Percentiles rank a stretch among this genome's conserved stretches.
Evolutionary conservation across 2,888 invertebrate species (phyloP).

Genomic region (Plagodis dolabraria): DNA sequence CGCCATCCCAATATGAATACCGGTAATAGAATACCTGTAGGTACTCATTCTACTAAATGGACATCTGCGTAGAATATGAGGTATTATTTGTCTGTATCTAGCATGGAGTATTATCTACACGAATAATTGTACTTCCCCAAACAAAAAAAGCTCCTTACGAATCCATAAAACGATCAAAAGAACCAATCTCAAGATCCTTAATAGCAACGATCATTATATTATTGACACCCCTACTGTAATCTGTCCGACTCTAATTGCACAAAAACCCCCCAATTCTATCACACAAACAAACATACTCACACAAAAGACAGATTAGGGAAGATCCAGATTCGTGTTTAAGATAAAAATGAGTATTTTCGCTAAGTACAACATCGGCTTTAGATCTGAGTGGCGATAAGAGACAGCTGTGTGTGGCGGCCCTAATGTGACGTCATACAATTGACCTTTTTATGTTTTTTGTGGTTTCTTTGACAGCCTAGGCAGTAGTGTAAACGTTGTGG

Average conservation of each 20-base stretch:
- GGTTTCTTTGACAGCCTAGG: slow-evolving; percentile 19
- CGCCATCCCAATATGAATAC: too few relatives aligned
- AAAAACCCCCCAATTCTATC: slow-evolving; percentile 69
- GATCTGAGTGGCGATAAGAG: slow-evolving; percentile 75
- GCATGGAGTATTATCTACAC: not conserved
- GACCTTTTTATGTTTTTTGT: slow-evolving; percentile 27
- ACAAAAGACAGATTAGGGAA: slow-evolving; percentile 81
- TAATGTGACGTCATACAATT: slow-evolving; percentile 57
- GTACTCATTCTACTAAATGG: too few relatives aligned
- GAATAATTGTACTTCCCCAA: slow-evolving; percentile 25
- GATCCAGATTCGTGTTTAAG: slow-evolving; percentile 80
- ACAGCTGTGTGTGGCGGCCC: slow-evolving; percentile 69
- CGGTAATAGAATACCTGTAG: too few relatives aligned
- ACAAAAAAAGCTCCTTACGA: slow-evolving; percentile 25
- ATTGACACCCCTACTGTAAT: slow-evolving; percentile 67
- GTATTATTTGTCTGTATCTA: too few relatives aligned
- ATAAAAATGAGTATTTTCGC: slow-evolving; percentile 81
- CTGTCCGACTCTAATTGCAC: slow-evolving; percentile 75
- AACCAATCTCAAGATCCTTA: slow-evolving; percentile 53
- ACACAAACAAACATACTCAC: slow-evolving; percentile 71
- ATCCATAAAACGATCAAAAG: slow-evolving; percentile 40
- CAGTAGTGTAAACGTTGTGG: not conserved
- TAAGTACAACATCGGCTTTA: slow-evolving; percentile 77
- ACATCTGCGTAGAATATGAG: too few relatives aligned
- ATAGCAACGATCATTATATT: slow-evolving; percentile 46